These are phyloP conservation scores for Taphrorychus bicolor DNA, from an alignment of 2,888 invertebrate genomes.

Conservation along the genomic window DNA sequence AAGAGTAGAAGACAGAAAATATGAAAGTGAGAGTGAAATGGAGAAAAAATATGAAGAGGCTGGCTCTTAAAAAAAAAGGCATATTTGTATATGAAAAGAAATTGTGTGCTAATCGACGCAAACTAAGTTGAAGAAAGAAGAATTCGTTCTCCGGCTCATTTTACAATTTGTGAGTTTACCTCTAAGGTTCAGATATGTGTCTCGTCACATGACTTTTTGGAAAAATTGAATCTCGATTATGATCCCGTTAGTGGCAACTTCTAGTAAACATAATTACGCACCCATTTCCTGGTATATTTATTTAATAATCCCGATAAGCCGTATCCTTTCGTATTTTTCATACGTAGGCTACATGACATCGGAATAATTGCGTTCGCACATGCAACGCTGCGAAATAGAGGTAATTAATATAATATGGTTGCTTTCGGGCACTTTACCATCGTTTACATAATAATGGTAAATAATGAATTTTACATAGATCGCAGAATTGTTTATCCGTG, in stretches of 20 bases:
- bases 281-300: slow-evolving; percentile 34
- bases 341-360: slow-evolving; percentile 8
- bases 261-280: slow-evolving; percentile 6
- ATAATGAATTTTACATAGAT: neutral
- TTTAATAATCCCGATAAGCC: slow-evolving; percentile 34
- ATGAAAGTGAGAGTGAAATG: too few species aligned
- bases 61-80: too few species aligned
- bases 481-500: neutral
- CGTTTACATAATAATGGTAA: slow-evolving; percentile 17
- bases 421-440: slow-evolving; percentile 13
- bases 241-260: neutral
- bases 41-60: too few species aligned
- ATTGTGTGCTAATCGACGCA: too few species aligned
- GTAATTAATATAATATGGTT: slow-evolving; percentile 27
- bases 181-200: too few species aligned
- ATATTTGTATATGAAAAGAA: too few species aligned
- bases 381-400: slow-evolving; percentile 23
- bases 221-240: too few species aligned
- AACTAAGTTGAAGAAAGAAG: too few species aligned
- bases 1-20: too few species aligned
- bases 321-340: slow-evolving; percentile 27
- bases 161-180: too few species aligned
- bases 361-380: slow-evolving; percentile 25
- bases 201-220: too few species aligned
- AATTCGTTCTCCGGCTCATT: too few species aligned